phyloP scores from a whole-genome alignment of 2,797 vertebrate species.

The Leuciscus waleckii region DNA sequence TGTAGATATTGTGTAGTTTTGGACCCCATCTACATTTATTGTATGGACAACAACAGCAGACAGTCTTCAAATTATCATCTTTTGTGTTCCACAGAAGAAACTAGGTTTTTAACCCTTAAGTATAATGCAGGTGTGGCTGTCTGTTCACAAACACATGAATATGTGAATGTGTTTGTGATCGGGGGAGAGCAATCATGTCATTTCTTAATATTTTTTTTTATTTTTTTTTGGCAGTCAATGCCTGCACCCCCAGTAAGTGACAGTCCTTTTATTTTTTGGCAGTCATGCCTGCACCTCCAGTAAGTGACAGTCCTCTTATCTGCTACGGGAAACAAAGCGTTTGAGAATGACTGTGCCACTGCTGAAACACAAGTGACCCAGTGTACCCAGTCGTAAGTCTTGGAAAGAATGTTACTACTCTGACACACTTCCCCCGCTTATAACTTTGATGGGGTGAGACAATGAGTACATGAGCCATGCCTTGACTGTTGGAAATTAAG shows the following conservation, averaged over 20 bases:
- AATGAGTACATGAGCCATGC: not conserved
- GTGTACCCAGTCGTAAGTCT: not conserved
- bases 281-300: not conserved
- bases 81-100: not conserved
- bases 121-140: not conserved
- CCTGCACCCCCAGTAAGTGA: too few relatives aligned
- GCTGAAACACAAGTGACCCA: not conserved
- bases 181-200: fast-evolving
- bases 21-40: not conserved
- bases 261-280: not conserved
- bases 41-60: not conserved
- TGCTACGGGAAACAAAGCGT: not conserved
- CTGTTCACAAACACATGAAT: not conserved
- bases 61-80: not conserved
- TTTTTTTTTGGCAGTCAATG: not conserved
- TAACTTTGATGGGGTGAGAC: conserved; percentile 3
- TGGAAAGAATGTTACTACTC: conserved; percentile 23
- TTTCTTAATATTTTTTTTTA: not conserved
- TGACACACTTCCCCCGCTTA: conserved; percentile 15
- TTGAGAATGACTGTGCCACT: not conserved
- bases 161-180: not conserved
- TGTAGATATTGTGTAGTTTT: not conserved
- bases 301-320: conserved; percentile 6
- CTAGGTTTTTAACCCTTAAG: not conserved
- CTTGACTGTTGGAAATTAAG: conserved; percentile 19